These are phyloP conservation scores for Scaptomyza flava DNA, from an alignment of 2,888 invertebrate genomes.

Conservation along the genomic window DNA sequence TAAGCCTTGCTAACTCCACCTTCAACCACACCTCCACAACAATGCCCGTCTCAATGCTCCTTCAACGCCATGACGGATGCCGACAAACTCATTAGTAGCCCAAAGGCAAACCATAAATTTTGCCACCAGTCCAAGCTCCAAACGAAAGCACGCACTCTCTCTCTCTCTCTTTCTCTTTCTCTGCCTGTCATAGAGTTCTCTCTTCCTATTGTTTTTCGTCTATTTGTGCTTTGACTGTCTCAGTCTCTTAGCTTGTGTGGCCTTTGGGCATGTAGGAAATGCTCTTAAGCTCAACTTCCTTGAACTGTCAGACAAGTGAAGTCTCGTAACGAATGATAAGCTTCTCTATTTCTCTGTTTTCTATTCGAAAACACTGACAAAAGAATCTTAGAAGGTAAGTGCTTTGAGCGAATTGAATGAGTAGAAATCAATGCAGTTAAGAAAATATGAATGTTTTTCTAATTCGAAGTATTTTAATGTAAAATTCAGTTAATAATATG, in stretches of 20 bases:
- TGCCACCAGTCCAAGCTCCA: conserved; percentile 54
- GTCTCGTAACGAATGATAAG: conserved; percentile 26
- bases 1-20: conserved; percentile 35
- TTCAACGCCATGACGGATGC: conserved; percentile 57
- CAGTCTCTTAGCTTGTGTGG: conserved; percentile 8
- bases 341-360: conserved; percentile 8
- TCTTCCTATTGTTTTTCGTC: too few species aligned
- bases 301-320: conserved; percentile 44
- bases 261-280: conserved; percentile 54
- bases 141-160: conserved; percentile 27
- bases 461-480: too few species aligned
- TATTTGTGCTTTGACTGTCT: conserved; percentile 6
- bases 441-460: neutral
- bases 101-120: conserved; percentile 71
- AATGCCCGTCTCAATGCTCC: conserved; percentile 12
- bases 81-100: conserved; percentile 78
- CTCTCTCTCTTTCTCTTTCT: neutral
- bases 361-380: conserved; percentile 1
- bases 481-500: too few species aligned
- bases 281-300: conserved; percentile 61
- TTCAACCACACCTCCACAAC: conserved; percentile 11
- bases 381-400: neutral
- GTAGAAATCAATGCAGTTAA: neutral
- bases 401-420: neutral
- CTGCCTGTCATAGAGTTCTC: neutral